Percentiles rank a stretch among this genome's conserved stretches.
Conservation (phyloP, 2,888 invertebrate genomes). For the Mactromeris polynyma region DNA sequence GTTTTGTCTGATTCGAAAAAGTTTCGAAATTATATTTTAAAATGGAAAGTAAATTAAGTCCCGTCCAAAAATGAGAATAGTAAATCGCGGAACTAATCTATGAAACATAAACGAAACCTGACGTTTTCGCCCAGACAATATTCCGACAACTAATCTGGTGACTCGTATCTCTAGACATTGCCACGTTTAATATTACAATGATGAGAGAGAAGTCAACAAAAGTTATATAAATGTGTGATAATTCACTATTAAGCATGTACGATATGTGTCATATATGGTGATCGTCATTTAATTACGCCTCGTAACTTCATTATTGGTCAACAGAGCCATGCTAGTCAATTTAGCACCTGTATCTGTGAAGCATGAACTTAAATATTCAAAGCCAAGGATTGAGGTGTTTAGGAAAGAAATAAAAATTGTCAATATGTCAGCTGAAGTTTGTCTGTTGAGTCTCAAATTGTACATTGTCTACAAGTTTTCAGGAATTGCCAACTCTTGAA, state of each 20-base stretch:
- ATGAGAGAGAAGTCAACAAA: constrained; percentile 47
- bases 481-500: constrained; percentile 17
- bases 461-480: constrained; percentile 27
- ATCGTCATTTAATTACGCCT: constrained; percentile 52
- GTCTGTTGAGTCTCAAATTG: constrained; percentile 20
- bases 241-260: constrained; percentile 36
- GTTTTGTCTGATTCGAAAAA: constrained; percentile 17
- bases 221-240: constrained; percentile 24
- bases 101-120: constrained; percentile 64
- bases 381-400: constrained; percentile 40
- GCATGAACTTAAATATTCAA: constrained; percentile 35
- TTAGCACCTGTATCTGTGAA: constrained; percentile 19
- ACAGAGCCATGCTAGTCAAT: constrained; percentile 48
- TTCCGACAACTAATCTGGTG: constrained; percentile 53
- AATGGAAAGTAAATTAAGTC: constrained; percentile 31
- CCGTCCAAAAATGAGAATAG: constrained; percentile 30
- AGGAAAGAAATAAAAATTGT: constrained; percentile 55
- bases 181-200: constrained; percentile 55
- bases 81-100: constrained; percentile 44
- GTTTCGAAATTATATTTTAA: constrained; percentile 18
- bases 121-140: constrained; percentile 55
- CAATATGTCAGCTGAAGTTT: constrained; percentile 44
- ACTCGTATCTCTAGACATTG: constrained; percentile 51
- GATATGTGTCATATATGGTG: constrained; percentile 37
- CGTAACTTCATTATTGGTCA: constrained; percentile 55